Base-by-base conservation (phyloP, 2,888 invertebrate genomes). In the Dryobotodes eremita region DNA sequence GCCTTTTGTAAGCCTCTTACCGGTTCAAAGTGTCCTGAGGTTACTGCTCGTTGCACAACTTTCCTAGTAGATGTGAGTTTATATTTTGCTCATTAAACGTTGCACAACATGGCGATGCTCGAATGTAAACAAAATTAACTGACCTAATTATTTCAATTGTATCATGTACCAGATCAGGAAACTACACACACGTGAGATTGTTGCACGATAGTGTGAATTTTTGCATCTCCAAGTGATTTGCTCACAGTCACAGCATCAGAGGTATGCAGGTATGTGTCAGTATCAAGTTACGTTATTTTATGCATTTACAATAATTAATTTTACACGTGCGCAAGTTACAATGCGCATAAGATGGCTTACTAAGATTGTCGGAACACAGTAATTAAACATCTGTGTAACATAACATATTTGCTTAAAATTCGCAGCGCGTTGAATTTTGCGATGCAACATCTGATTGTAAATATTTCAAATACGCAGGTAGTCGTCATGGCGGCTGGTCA, bases 291-390 rank as follows among this genome's bases (percentile, higher is more conserved):
- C 75, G 70, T 75, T 80, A 79, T 69, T 89, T 80, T 61, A 86
- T 86, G 75, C 77, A 69, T 86, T 80, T 83, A 80, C 83, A 80
- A 79, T 85, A 85, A 78, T 78, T 82, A 83, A 77, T 87, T 76
- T 85, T 79, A 79, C 83, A 87, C 72, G 84, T 86, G 85, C 75
- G 80, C 83, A 86, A 86, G 78, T 85, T 85, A 83, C 82, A 86
- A 83, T 76, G 82, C 80, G 66, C 76, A 78, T 80, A 55, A 89
- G 93, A 94, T 94, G 93, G 88, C 89, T 92, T 90, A 92, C 89
- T 90, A 86, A 94, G 93, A 94, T 92, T 87, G 74, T 76, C 69
- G 74, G 78, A 82, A 77, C 70, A 68, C 71, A 77, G 82, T 78
- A 88, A 89, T 88, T 88, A 89, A 81, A 79, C 74, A 82, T 85